Base-by-base conservation (phyloP, 2,113 vertebrate species). In the Hypocryptadius cinnamomeus region DNA sequence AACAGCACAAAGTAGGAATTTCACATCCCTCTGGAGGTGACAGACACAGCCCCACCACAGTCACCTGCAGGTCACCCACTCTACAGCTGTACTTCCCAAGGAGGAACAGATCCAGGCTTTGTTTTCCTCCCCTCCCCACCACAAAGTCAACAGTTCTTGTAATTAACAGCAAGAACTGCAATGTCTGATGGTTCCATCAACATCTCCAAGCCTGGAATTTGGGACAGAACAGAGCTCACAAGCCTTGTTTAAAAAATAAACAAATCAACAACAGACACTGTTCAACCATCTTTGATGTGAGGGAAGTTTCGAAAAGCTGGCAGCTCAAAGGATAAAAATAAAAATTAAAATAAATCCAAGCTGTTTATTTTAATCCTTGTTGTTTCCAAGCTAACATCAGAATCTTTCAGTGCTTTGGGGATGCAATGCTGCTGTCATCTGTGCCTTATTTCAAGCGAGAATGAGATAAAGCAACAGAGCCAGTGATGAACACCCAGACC, bases 391-490 rank as follows among this genome's bases (percentile, higher is more conserved):
- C 57, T 76, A 68, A 50, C 57, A 82, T 39, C n/a, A 71, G 76
- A 92, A 63, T 48, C 28, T 69, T 61, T 30, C 37, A 45, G 18
- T 4, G 42, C 7, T 68, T n/a, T 78, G 40, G 61, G 76, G 51
- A 59, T 1, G 1, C 10, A 33, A 0, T 1, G 13, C 5, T 72
- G 40, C 59, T 85, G 61, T 54, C 45, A 15, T 1, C 14, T 0
- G 6, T 6, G 22, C 35, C 73, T 11, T 3, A 4, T 37, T 47
- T 24, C 31, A 54, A 24, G 33, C 21, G 5, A 89, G 30, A 45
- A 19, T 0, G 11, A 85, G 44, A 69, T 51, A 66, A 79, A 35
- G 9, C 44, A 48, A 16, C 4, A 13, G 2, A 63, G 35, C n/a
- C 33, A 31, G 5, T 10, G 19, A n/a, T 9, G 21, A 70, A 56